A percentile compares a stretch with the other conserved stretches of the same genome.
Evolutionary conservation across 1,140 invertebrate species (phyloP).

Genomic region (Bombus sylvicola): DNA sequence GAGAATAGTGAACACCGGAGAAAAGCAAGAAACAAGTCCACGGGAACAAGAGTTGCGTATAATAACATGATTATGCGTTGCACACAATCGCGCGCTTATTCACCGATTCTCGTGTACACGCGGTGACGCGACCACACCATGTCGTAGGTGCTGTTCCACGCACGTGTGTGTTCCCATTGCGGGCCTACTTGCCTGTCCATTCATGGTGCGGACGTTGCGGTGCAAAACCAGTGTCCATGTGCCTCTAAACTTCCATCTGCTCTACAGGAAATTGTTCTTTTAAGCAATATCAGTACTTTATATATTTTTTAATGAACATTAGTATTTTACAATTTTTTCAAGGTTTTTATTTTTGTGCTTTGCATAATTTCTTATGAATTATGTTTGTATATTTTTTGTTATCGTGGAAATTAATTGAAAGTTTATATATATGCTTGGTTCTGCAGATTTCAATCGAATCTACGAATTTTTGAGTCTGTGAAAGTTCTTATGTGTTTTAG

Average conservation of each 20-base stretch:
- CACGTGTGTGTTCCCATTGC: slow-evolving; percentile 39
- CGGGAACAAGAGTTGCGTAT: slow-evolving; percentile 30
- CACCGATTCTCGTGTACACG: slow-evolving; percentile 63
- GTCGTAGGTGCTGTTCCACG: slow-evolving; percentile 31
- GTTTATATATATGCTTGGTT: not conserved
- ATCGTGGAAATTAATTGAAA: not conserved
- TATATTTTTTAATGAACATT: not conserved
- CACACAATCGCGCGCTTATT: slow-evolving; percentile 52
- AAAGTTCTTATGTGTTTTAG: not conserved
- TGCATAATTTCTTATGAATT: not conserved
- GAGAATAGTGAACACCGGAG: not conserved
- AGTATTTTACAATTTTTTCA: not conserved
- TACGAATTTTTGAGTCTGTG: not conserved
- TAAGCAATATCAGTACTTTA: not conserved
- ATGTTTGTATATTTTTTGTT: not conserved
- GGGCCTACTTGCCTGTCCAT: slow-evolving; percentile 68
- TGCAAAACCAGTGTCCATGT: slow-evolving; percentile 32
- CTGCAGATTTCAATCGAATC: not conserved
- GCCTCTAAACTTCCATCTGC: not conserved
- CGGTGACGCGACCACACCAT: slow-evolving; percentile 28
- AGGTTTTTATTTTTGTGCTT: not conserved
- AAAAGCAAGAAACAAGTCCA: not conserved
- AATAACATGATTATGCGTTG: slow-evolving; percentile 41
- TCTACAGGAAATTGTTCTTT: not conserved
- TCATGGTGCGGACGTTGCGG: slow-evolving; percentile 70